Evolutionary conservation across 2,797 vertebrate species (phyloP).

Genomic region (Apogon talboti): DNA sequence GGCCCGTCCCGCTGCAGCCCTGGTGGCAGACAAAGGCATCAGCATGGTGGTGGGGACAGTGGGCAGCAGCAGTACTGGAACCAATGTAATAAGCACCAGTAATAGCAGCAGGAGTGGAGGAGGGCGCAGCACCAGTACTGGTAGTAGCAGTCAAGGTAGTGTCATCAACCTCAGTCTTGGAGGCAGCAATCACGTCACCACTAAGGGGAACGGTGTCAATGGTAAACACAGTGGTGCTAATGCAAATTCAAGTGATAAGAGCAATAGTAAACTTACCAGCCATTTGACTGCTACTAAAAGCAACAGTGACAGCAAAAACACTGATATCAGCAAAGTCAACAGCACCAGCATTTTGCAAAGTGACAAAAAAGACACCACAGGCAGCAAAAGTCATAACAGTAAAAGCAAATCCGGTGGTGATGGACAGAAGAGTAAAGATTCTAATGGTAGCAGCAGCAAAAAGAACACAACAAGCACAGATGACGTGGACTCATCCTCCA

Average conservation of each 20-base stretch:
- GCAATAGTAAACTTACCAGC: slow-evolving; percentile 38
- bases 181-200: slow-evolving; percentile 68
- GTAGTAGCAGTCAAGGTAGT: slow-evolving; percentile 58
- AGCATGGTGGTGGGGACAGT: slow-evolving; percentile 82
- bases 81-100: slow-evolving; percentile 80
- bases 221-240: slow-evolving; percentile 55
- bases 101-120: slow-evolving; percentile 73
- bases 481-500: slow-evolving; percentile 32
- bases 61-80: slow-evolving; percentile 82
- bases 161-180: slow-evolving; percentile 77
- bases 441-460: slow-evolving; percentile 39
- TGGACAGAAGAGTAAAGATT: slow-evolving; percentile 49
- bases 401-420: slow-evolving; percentile 28
- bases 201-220: slow-evolving; percentile 63
- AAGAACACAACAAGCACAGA: slow-evolving; percentile 43
- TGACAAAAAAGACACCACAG: slow-evolving; percentile 46
- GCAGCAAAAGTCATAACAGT: slow-evolving; percentile 37
- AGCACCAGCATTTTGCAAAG: slow-evolving; percentile 36
- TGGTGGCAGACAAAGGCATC: slow-evolving; percentile 84
- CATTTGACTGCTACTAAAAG: slow-evolving; percentile 7
- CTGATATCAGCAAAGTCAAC: slow-evolving; percentile 40
- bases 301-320: slow-evolving; percentile 61
- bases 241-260: slow-evolving; percentile 54
- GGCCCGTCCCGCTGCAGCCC: slow-evolving; percentile 82
- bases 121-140: slow-evolving; percentile 49